Evolutionary conservation across 2,113 vertebrate genomes (phyloP), one percentile per base, ranked within the genome.

Genomic region (Lepisosteus osseus): DNA sequence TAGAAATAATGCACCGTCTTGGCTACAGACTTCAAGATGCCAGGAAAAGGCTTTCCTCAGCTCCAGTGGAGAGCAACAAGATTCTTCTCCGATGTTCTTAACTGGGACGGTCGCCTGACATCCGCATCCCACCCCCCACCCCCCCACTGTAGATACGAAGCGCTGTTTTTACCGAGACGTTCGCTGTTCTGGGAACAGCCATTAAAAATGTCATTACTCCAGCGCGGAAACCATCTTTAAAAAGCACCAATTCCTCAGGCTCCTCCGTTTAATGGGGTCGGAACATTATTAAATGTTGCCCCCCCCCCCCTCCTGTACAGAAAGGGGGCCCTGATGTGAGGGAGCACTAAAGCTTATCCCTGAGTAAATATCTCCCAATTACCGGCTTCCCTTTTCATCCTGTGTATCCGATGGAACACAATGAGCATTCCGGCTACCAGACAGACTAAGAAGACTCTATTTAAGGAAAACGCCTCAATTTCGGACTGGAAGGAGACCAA

Each of bases 161-260:
- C 15, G 8, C 65, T 57, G 47, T 61, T 62, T 47, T 84, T 82
- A 76, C 79, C 76, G 83, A 83, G 85, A 85, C 85, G 79, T 80
- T 85, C 82, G 76, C 78, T 84, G 15, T 87, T 85, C 84, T 86
- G 82, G 83, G 80, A 85, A 84, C 76, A 74, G 74, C 82, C 81
- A 86, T 88, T 89, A 88, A 88, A 88, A 87, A 17, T 86, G 82
- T 84, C 84, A 87, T 89, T 87, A 88, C 75, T 0, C 69, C 81
- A 69, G 74, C 76, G 76, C 74, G 77, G 80, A 85, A 87, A 84
- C 84, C 81, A 82, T 83, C 74, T 83, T 84, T 82, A 65, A 82
- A 80, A 86, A 88, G 79, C 82, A 74, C 65, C 54, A 72, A 70
- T 81, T 87, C 85, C 84, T 82, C 77, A 76, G 74, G 81, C 85